A percentile compares a stretch with the other conserved stretches of the same genome.
Evolutionary conservation across 1,140 invertebrate species (phyloP).

Genomic region (Ectropis grisescens): DNA sequence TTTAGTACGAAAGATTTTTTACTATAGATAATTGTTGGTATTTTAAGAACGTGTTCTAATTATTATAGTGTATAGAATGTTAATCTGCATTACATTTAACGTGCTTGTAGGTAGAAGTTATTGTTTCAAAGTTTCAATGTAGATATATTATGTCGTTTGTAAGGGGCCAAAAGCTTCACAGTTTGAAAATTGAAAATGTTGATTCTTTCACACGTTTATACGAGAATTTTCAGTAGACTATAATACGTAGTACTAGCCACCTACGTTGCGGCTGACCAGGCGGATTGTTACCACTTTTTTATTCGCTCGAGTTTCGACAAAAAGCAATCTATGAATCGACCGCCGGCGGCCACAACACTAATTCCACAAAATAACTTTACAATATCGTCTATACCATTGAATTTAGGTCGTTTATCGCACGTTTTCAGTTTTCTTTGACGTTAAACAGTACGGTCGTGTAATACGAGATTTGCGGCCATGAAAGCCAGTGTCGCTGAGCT

Average conservation of each 20-base stretch:
- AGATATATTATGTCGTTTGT: too few relatives aligned
- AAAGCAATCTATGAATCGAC: slow-evolving; percentile 60
- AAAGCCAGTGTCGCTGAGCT: slow-evolving; percentile 63
- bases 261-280: slow-evolving; percentile 28
- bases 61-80: not conserved
- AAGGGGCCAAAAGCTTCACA: too few relatives aligned
- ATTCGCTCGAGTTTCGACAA: slow-evolving; percentile 41
- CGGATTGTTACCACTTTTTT: slow-evolving; percentile 37
- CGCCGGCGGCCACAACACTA: slow-evolving; percentile 24
- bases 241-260: too few relatives aligned
- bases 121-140: too few relatives aligned
- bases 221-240: too few relatives aligned
- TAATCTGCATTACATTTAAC: slow-evolving; percentile 1
- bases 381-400: slow-evolving; percentile 10
- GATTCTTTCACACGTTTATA: too few relatives aligned
- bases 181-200: too few relatives aligned
- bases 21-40: too few relatives aligned
- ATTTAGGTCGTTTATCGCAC: slow-evolving; percentile 26
- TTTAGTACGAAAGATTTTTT: too few relatives aligned
- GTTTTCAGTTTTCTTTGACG: slow-evolving; percentile 12
- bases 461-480: slow-evolving; percentile 56
- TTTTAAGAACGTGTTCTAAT: not conserved
- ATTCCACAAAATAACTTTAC: slow-evolving; percentile 15
- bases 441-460: slow-evolving; percentile 30
- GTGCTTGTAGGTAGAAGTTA: too few relatives aligned